Percentiles rank a stretch among this genome's conserved stretches.
phyloP scores from a whole-genome alignment of 2,888 invertebrate species.

The Argynnis bischoffii region DNA sequence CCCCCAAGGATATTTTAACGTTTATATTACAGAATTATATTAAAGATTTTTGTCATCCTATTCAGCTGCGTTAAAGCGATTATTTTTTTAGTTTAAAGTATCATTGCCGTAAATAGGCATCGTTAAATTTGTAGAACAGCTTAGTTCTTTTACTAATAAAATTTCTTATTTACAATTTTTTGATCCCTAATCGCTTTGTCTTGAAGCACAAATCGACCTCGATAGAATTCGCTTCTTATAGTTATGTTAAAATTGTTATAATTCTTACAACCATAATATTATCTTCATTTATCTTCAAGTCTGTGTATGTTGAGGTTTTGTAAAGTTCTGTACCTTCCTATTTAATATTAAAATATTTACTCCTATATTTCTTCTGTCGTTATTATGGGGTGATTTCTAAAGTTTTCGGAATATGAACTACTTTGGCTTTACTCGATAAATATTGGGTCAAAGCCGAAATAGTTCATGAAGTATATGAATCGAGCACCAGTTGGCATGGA shows the following conservation, averaged over 20 bases:
- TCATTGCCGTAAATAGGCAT: slow-evolving; percentile 56
- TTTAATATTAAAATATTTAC: slow-evolving; percentile 6
- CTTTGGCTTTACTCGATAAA: slow-evolving; percentile 31
- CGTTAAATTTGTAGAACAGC: slow-evolving; percentile 66
- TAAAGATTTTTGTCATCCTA: slow-evolving; percentile 46
- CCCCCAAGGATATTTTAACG: slow-evolving; percentile 63
- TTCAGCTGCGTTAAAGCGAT: slow-evolving; percentile 47
- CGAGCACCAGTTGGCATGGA: slow-evolving; percentile 78
- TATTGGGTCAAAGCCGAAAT: slow-evolving; percentile 47
- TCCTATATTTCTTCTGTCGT: background rate
- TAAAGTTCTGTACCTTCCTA: slow-evolving; percentile 18
- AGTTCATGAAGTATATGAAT: slow-evolving; percentile 54
- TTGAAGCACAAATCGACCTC: slow-evolving; percentile 65
- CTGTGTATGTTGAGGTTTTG: slow-evolving; percentile 44
- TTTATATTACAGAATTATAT: slow-evolving; percentile 45
- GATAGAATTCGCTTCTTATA: slow-evolving; percentile 72
- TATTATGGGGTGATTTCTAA: slow-evolving; percentile 39
- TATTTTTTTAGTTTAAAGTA: slow-evolving; percentile 53
- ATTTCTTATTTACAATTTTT: slow-evolving; percentile 54
- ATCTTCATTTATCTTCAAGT: slow-evolving; percentile 52
- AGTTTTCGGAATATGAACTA: slow-evolving; percentile 24
- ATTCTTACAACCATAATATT: slow-evolving; percentile 47
- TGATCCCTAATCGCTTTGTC: slow-evolving; percentile 65
- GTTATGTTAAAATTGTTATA: slow-evolving; percentile 53
- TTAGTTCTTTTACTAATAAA: slow-evolving; percentile 64